Percentiles rank a stretch among this genome's conserved stretches.
phyloP scores from a whole-genome alignment of 1,140 invertebrate species.

The Scaptomyza hsui region DNA sequence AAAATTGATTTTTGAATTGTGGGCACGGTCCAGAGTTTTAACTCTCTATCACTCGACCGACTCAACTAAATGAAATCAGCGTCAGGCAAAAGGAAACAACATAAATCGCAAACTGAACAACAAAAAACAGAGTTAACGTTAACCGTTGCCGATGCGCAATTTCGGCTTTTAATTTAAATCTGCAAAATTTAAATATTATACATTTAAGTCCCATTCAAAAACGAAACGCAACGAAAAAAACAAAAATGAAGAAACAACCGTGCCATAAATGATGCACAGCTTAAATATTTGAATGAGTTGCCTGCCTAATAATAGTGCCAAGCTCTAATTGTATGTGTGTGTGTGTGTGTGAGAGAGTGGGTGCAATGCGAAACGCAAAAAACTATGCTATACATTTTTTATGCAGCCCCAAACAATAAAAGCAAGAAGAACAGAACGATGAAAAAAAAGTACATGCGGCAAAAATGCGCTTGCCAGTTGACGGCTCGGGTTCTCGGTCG shows the following conservation, averaged over 20 bases:
- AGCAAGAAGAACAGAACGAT: not conserved
- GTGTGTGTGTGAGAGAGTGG: constrained; percentile 6
- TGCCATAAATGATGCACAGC: constrained; percentile 69
- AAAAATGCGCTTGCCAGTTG: constrained; percentile 58
- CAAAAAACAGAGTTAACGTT: not conserved
- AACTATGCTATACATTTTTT: constrained; percentile 78
- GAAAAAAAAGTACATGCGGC: constrained; percentile 34
- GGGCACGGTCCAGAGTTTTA: constrained; percentile 48
- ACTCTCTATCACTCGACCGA: constrained; percentile 49
- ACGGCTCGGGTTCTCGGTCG: not conserved
- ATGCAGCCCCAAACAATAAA: constrained; percentile 57
- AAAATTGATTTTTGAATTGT: constrained; percentile 83
- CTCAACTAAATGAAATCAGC: constrained; percentile 77
- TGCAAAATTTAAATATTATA: constrained; percentile 70
- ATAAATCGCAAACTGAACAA: too few relatives aligned
- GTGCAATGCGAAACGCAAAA: constrained; percentile 52
- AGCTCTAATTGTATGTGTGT: constrained; percentile 58
- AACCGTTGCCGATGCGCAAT: constrained; percentile 54
- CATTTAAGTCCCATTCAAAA: constrained; percentile 38
- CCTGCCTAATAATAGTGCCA: constrained; percentile 48
- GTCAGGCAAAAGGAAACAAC: constrained; percentile 36
- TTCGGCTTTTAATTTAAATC: constrained; percentile 73
- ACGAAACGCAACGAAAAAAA: constrained; percentile 24
- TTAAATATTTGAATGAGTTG: constrained; percentile 68
- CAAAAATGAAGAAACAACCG: constrained; percentile 18